Evolutionary conservation across 2,113 vertebrate genomes (phyloP).

Genomic region (Epinephelus cyanopodus): DNA sequence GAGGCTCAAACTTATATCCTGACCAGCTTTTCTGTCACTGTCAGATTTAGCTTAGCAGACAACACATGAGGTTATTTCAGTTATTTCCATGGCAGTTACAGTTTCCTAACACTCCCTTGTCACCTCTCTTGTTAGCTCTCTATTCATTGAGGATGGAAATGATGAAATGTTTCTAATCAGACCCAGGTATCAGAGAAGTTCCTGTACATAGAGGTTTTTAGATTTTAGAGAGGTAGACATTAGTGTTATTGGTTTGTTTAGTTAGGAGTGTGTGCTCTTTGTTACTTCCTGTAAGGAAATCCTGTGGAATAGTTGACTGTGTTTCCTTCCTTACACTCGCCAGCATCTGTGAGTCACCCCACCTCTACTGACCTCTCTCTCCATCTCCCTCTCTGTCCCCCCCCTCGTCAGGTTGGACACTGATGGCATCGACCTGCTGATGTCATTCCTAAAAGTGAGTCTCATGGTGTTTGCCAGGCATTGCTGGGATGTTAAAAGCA

Average conservation of each 20-base stretch:
- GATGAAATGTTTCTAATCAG: conserved; percentile 54
- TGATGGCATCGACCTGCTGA: conserved; percentile 94
- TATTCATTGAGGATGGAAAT: conserved; percentile 57
- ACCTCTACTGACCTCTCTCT: conserved; percentile 57
- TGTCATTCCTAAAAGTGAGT: conserved; percentile 95
- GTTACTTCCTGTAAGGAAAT: conserved; percentile 83
- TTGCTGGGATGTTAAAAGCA: conserved; percentile 34
- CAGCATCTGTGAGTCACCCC: conserved; percentile 64
- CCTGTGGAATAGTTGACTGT: conserved; percentile 82
- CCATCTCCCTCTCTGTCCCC: conserved; percentile 2
- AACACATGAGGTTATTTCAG: neutral
- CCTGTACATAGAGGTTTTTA: conserved; percentile 19
- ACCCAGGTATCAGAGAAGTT: conserved; percentile 60
- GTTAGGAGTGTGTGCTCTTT: conserved; percentile 66
- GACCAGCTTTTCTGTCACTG: neutral
- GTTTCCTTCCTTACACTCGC: conserved; percentile 73
- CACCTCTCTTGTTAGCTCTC: conserved; percentile 59
- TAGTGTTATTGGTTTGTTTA: conserved; percentile 57
- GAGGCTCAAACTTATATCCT: conserved; percentile 66
- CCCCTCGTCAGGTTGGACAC: conserved; percentile 88
- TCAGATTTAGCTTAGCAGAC: neutral
- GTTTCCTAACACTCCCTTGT: conserved; percentile 1
- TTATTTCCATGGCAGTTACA: neutral
- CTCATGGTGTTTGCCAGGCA: conserved; percentile 22
- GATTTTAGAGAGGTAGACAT: conserved; percentile 24